Evolutionary conservation across 53 echinoderm and acorn worm species (phyloP), one percentile per base, ranked within the genome.

Genomic region (Holothuria scabra): DNA sequence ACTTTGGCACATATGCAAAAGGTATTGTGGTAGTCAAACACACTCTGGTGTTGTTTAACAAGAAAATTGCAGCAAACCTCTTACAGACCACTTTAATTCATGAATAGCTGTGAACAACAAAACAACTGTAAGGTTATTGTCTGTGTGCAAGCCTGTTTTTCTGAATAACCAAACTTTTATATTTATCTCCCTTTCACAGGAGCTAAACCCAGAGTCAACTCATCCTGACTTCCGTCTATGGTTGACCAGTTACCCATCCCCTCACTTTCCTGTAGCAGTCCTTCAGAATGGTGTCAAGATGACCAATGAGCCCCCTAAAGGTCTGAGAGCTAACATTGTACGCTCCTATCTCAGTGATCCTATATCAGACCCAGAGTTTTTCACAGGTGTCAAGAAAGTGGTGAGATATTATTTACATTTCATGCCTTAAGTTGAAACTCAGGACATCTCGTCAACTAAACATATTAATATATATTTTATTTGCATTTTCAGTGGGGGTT

Each of bases 191-290:
- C 8, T 37, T 18, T 41, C 32, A 20, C 69, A 99, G 99, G 99
- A 99, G 67, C 67, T 99, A 57, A 99, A 99, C 62, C 99, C 99
- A 22, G 99, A 99, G 84, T 66, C 94, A 31, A 92, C 92, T 19
- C 99, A 99, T 72, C 99, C 99, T 48, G 99, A 99, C 85, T 99
- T 99, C 93, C 90, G 99, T 24, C 91, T 95, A 34, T 99, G 99
- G 99, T 71, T 99, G 91, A 99, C 94, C 83, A 95, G 94, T 57
- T 95, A 99, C 79, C 99, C 97, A 12, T 99, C 99, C 21, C 94
- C 92, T 21, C 87, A 92, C 83, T 99, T 99, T 78, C 99, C 99
- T 1, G 97, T 94, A 65, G 92, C 99, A 56, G 95, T 94, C 24
- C 82, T 94, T 30, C 95, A 95, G 89, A 94, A 94, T 22, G 94